Conservation (phyloP, 1,140 invertebrate genomes). For the Lethrus apterus region DNA sequence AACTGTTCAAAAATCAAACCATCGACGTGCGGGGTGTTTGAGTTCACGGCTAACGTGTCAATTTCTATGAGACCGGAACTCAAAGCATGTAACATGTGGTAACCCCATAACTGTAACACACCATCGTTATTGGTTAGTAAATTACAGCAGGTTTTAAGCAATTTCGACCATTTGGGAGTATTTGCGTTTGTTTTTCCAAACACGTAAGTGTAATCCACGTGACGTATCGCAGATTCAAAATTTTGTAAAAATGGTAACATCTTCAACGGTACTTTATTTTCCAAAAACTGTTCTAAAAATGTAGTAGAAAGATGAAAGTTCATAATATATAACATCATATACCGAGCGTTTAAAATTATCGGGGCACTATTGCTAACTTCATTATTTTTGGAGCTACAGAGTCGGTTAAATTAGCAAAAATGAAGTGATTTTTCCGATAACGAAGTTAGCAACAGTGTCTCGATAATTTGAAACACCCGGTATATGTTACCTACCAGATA, state of each 20-base stretch:
- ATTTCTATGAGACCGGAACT: conserved; percentile 40
- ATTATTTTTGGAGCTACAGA: too few relatives aligned
- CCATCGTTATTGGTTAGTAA: conserved; percentile 34
- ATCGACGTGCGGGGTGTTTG: conserved; percentile 31
- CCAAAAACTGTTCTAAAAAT: conserved; percentile 27
- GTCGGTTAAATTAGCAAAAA: too few relatives aligned
- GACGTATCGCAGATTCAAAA: conserved; percentile 37
- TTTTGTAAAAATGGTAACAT: conserved; percentile 33
- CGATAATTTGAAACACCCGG: too few relatives aligned
- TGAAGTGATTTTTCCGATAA: too few relatives aligned
- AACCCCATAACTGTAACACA: conserved; percentile 45
- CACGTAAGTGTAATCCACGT: conserved; percentile 33
- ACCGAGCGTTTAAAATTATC: too few relatives aligned
- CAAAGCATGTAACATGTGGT: conserved; percentile 41
- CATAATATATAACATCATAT: background rate
- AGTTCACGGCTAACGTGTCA: conserved; percentile 42
- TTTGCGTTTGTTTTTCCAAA: conserved; percentile 28
- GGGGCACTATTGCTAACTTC: too few relatives aligned
- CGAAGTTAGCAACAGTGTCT: too few relatives aligned
- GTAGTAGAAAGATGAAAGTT: background rate
- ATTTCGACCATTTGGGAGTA: conserved; percentile 33
- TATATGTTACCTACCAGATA: too few relatives aligned
- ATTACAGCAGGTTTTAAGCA: conserved; percentile 28
- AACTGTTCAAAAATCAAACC: conserved; percentile 46
- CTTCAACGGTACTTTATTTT: conserved; percentile 15